These are phyloP conservation scores for Metalampra italica DNA, from an alignment of 2,888 invertebrate genomes.

Conservation along the genomic window DNA sequence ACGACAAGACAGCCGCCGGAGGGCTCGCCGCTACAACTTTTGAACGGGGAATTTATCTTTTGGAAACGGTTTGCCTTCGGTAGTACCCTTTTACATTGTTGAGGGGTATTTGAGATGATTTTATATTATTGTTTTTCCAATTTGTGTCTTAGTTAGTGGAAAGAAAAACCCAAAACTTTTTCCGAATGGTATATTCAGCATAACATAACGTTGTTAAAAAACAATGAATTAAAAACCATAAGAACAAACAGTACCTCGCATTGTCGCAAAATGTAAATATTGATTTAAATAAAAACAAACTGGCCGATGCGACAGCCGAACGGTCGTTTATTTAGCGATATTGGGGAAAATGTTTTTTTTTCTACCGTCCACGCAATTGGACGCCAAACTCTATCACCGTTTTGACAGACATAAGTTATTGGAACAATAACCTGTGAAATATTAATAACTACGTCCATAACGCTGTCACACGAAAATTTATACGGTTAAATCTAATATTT, in stretches of 20 bases:
- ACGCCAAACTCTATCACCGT: conserved; percentile 34
- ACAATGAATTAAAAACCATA: conserved; percentile 2
- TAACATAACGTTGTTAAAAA: background rate
- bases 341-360: conserved; percentile 15
- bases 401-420: conserved; percentile 51
- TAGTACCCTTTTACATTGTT: conserved; percentile 1
- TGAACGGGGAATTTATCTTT: conserved; percentile 32
- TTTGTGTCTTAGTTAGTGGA: no score
- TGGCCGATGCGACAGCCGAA: conserved; percentile 14
- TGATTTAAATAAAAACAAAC: conserved; percentile 33
- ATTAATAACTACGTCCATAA: conserved; percentile 33
- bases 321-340: conserved; percentile 23
- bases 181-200: no score
- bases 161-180: no score
- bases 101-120: background rate
- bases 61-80: background rate
- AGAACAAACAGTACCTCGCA: conserved; percentile 18
- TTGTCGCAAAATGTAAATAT: conserved; percentile 32
- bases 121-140: background rate
- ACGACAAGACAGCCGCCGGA: conserved; percentile 37
- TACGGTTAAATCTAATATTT: no score
- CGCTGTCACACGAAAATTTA: conserved; percentile 14
- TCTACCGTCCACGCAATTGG: conserved; percentile 25
- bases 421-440: conserved; percentile 46
- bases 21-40: conserved; percentile 29